phyloP scores from a whole-genome alignment of 2,888 invertebrate genomes.

The Andrena fulva region DNA sequence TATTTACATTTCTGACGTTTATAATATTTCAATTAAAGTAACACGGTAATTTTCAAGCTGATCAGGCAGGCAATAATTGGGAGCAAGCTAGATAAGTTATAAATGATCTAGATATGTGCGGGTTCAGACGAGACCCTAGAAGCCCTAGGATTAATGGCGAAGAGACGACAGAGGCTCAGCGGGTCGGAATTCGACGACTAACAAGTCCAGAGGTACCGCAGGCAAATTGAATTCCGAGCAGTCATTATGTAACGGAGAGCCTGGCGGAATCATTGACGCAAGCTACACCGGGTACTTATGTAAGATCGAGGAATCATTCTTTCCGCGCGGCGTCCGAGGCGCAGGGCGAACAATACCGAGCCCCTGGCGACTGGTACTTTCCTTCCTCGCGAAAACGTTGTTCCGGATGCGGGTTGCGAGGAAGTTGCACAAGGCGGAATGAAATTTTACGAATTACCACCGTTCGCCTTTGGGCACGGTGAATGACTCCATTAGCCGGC shows the following conservation, averaged over 20 bases:
- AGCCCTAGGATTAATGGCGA: background rate
- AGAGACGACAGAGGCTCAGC: background rate
- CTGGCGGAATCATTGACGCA: conserved; percentile 68
- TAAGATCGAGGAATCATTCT: conserved; percentile 64
- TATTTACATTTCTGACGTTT: background rate
- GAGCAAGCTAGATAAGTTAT: background rate
- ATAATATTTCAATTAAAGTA: no score
- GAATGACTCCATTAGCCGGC: no score
- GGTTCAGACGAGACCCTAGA: background rate
- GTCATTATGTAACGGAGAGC: conserved; percentile 56
- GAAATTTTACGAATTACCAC: background rate
- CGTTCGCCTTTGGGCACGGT: no score
- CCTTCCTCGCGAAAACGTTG: conserved; percentile 24
- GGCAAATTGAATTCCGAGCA: conserved; percentile 52
- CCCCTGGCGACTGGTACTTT: background rate
- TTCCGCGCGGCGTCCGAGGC: conserved; percentile 41
- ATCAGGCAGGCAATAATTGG: background rate
- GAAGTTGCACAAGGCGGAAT: conserved; percentile 5
- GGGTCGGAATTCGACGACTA: conserved; percentile 17
- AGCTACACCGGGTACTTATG: conserved; percentile 64
- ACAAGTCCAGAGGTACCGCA: conserved; percentile 17
- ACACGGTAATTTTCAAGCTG: background rate
- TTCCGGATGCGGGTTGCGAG: background rate
- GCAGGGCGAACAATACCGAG: conserved; percentile 16
- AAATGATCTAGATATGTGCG: background rate